Evolutionary conservation across 37 sponge, comb jelly and placozoan species (phyloP), one percentile per base, ranked within the genome.

Genomic region (Geodia barretti): DNA sequence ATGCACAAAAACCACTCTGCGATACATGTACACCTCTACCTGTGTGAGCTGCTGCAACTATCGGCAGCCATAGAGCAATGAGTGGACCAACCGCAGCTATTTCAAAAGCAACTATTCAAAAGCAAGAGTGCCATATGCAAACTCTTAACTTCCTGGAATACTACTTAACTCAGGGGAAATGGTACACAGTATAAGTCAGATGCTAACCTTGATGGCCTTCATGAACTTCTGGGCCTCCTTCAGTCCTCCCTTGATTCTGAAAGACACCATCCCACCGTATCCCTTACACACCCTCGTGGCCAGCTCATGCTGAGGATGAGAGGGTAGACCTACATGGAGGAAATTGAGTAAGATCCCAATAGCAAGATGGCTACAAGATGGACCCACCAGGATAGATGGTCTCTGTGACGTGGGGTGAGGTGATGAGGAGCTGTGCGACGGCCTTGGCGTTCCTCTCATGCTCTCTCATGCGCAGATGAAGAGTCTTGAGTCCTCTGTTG

Each of bases 291-390:
- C 96, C 58, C 64, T 85, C 79, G 89, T 94, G 42, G 87, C 85
- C 77, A 96, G 71, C 76, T 98, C 93, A 72, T 98, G 93, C 69
- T 96, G 91, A 33, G 99, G 99, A 60, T 98, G 99, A 28, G 95
- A 92, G 21, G 95, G 88, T 11, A 96, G 92, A 1, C 99, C 95
- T 87, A 72, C 63, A 73, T 35, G 41, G 28, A 36, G 7, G 33
- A 14, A 78, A 38, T 7, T 24, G 32, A 36, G 28, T 62, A 17
- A 79, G 66, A 71, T 77, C n/a, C n/a, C n/a, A n/a, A n/a, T n/a
- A n/a, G n/a, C n/a, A n/a, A n/a, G n/a, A n/a, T n/a, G n/a, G n/a
- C n/a, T n/a, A n/a, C n/a, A n/a, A 23, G 67, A 31, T 25, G 28
- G 11, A 70, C 80, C 24, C 32, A 86, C 92, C 97, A 41, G 94